Evolutionary conservation across 1,140 invertebrate species (phyloP), one percentile per base, ranked within the genome.

Genomic region (Scaptomyza graminum): DNA sequence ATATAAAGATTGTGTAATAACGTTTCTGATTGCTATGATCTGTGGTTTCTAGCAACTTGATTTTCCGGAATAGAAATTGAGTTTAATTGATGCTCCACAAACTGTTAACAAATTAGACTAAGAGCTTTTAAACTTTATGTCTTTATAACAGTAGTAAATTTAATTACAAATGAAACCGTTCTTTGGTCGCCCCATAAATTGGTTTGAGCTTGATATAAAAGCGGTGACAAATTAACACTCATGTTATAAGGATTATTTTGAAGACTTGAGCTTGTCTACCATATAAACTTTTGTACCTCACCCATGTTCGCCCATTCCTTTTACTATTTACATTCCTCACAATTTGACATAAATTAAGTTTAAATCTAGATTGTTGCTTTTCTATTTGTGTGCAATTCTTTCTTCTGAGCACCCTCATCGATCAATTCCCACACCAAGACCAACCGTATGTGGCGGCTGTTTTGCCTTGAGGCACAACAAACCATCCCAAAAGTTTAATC

Each of bases 401-500:
- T 34, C 46, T 5, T 25, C 47, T 47, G 12, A 28, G 55, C 64
- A 50, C 64, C 54, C 64, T 66, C 64, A 59, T 60, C 43, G 15
- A 65, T 56, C 34, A 15, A 37, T 66, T 59, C 64, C 54, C 54
- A 59, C 46, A 59, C 7, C 22, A n/a, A 47, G n/a, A 44, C 55
- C 18, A 16, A n/a, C 7, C 22, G 34, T 12, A 46, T 15, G 22
- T 31, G 37, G 28, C 11, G 25, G 13, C 16, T 39, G 12, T 34
- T 49, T 66, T 57, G 70, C 79, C 79, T 46, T 60, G 41, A 63
- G 79, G 52, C 46, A 52, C 46, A 52, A 57, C 41, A 52, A 57
- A 37, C 28, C 16, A 41, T 74, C 64, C 63, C 68, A 39, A 66
- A 71, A 75, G 63, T 83, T 83, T 47, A 75, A 72, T 64, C 62